phyloP scores from a whole-genome alignment of 2,113 vertebrate species.

The Strix uralensis region DNA sequence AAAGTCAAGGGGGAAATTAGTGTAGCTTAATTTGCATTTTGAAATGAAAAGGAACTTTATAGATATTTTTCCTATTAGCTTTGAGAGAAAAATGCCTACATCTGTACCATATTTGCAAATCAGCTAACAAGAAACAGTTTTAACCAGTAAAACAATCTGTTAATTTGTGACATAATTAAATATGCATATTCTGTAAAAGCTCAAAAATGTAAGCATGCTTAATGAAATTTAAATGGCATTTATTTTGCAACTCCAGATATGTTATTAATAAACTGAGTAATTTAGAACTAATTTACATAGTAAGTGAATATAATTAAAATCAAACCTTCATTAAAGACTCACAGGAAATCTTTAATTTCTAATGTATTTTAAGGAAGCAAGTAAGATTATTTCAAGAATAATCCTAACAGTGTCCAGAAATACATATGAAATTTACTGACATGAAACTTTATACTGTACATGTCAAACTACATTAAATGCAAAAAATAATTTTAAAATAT shows the following conservation, averaged over 20 bases:
- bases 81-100: conserved; percentile 37
- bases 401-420: neutral
- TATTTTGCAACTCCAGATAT: conserved; percentile 56
- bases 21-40: conserved; percentile 62
- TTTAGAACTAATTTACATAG: conserved; percentile 54
- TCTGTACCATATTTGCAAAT: conserved; percentile 48
- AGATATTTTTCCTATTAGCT: conserved; percentile 53
- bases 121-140: conserved; percentile 51
- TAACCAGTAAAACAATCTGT: conserved; percentile 54
- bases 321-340: conserved; percentile 45
- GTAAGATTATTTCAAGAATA: conserved; percentile 20
- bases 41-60: conserved; percentile 63
- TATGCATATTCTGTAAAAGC: conserved; percentile 40
- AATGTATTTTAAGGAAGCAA: neutral
- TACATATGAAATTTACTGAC: neutral
- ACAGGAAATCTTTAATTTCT: conserved; percentile 52
- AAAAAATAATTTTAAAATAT: neutral
- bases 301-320: conserved; percentile 66
- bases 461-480: neutral
- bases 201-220: conserved; percentile 39
- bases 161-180: conserved; percentile 71
- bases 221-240: conserved; percentile 62
- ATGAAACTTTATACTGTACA: neutral
- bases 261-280: conserved; percentile 57
- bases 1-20: conserved; percentile 30